Base-by-base conservation (phyloP, 2,797 vertebrate genomes). In the Anabas testudineus region DNA sequence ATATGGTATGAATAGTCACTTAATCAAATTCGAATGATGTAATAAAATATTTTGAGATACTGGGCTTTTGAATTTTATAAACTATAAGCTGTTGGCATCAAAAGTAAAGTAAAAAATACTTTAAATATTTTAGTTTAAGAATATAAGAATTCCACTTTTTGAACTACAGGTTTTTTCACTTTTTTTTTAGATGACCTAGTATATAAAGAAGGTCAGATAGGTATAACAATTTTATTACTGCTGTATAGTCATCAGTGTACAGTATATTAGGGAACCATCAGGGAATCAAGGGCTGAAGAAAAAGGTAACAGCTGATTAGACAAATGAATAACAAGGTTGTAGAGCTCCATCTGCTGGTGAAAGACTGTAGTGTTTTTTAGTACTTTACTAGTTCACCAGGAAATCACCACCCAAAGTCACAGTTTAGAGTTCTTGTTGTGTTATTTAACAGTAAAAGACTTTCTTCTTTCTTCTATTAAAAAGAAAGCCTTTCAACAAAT, bases 301-400 rank as follows among this genome's bases (percentile, higher is more conserved):
- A 65, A 46, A 63, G 72, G 52, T 80, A 84, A 32, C 28, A 13
- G 24, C 48, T 48, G 10, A 71, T 67, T 32, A 63, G 46, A 36
- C 10, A 34, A 60, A 60, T 76, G 39, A 62, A 66, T 59, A 61
- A 54, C 56, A 75, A 36, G 62, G 84, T 71, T 54, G 14, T 60
- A 69, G 83, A 74, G 83, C 86, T 67, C 90, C 90, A 87, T 78
- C 92, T 91, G 82, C 87, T 92, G 91, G 82, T 81, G 53, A 74
- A 75, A 78, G 21, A 52, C 10, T 10, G 18, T 9, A 45, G 2
- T 16, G 1, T 16, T 10, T 36, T 22, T 48, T 67, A n/a, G n/a
- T n/a, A n/a, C n/a, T n/a, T n/a, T n/a, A 66, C 28, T 24, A 5
- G 3, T 7, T 45, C 5, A 65, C 0, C 21, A 28, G 12, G 9